Conservation (phyloP, 2,797 vertebrate genomes). For the Fistularia tabacaria region DNA sequence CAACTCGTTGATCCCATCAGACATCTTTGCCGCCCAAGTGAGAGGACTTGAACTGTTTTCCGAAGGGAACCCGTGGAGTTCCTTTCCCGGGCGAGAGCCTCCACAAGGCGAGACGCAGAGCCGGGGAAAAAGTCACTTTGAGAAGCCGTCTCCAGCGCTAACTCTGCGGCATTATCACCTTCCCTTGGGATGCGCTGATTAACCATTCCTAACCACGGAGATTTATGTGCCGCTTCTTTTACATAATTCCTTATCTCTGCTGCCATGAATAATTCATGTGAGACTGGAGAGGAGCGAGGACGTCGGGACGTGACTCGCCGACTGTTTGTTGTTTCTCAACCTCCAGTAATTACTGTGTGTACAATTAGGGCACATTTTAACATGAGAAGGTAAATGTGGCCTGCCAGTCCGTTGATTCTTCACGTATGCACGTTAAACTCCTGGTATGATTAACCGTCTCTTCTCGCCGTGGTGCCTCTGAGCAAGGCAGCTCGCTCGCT, state of each 20-base stretch:
- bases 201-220: slow-evolving; percentile 65
- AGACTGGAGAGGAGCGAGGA: slow-evolving; percentile 53
- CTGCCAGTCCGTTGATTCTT: too few relatives aligned
- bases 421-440: too few relatives aligned
- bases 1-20: too few relatives aligned
- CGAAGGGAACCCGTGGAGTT: too few relatives aligned
- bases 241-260: slow-evolving; percentile 66
- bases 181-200: slow-evolving; percentile 62
- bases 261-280: slow-evolving; percentile 64
- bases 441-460: too few relatives aligned
- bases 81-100: neutral
- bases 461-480: slow-evolving; percentile 1
- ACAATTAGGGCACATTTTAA: slow-evolving; percentile 16
- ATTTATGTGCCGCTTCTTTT: slow-evolving; percentile 65
- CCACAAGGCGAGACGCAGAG: slow-evolving; percentile 14
- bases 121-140: slow-evolving; percentile 40
- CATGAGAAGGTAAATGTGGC: too few relatives aligned
- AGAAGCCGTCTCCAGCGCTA: slow-evolving; percentile 34
- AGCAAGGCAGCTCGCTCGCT: slow-evolving; percentile 14
- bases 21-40: too few relatives aligned
- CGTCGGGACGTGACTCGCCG: slow-evolving; percentile 36
- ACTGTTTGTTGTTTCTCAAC: too few relatives aligned
- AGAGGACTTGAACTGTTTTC: too few relatives aligned
- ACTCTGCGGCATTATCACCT: slow-evolving; percentile 46
- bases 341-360: slow-evolving; percentile 36